Evolutionary conservation across 2,797 vertebrate genomes (phyloP), one percentile per base, ranked within the genome.

Genomic region (Bovichtus variegatus): DNA sequence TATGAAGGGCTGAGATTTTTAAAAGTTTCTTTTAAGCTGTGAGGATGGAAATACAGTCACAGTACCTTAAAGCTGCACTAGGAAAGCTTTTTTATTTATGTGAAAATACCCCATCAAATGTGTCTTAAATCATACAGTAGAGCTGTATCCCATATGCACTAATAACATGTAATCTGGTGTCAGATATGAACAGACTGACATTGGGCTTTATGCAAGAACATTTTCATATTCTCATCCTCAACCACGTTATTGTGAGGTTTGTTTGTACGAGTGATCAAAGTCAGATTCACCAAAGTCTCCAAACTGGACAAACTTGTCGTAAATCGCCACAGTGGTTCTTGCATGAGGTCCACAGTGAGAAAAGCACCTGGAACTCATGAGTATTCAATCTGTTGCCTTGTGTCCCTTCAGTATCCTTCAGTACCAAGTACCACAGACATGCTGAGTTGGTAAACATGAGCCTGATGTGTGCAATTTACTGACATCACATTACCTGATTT

Each of bases 401-500:
- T n/a, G 16, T 49, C 21, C 27, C 60, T 38, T 36, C 31, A 9
- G 15, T 11, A 1, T 27, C 31, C 29, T 70, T 49, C 0, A 29
- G 9, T 12, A 18, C 63, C 21, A 59, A 5, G 55, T 27, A 54
- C 54, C 70, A 43, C 69, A 82, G 60, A 71, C 69, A 43, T 15
- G 75, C 63, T 53, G 66, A 15, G 65, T 49, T 43, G 60, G 49
- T 68, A 51, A 71, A 75, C 46, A 64, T 23, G 9, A 68, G 31
- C 66, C 80, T 25, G 72, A 85, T 71, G 83, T 29, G 74, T 47
- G 29, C 69, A 43, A 36, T 70, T 78, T 23, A 70, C 63, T 47
- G 44, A 66, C 71, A 64, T 82, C 80, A 49, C 61, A 51, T 84
- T 58, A 73, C 65, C 65, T 62, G 67, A 87, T 84, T 84, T 62